Evolutionary conservation across 2,888 invertebrate genomes (phyloP).

Genomic region (Biston betularia): DNA sequence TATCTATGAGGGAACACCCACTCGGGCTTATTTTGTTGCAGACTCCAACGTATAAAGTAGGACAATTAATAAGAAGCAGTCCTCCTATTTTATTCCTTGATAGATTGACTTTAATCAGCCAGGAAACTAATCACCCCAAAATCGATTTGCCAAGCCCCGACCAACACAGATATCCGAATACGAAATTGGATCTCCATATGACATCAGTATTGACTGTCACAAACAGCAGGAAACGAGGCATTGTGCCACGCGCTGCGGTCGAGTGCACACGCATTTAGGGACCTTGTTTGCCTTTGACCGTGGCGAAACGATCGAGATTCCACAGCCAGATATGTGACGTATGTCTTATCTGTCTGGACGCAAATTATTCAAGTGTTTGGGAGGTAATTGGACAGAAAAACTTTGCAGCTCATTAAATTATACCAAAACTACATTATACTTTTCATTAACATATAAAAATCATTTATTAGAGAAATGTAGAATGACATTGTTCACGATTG

Average conservation of each 20-base stretch:
- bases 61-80: not conserved
- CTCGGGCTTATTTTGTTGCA: no score
- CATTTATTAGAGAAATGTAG: no score
- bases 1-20: no score
- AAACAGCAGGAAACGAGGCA: slow-evolving; percentile 57
- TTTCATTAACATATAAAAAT: no score
- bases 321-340: not conserved
- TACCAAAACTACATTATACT: not conserved
- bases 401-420: slow-evolving; percentile 1
- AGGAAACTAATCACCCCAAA: slow-evolving; percentile 12
- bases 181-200: slow-evolving; percentile 58
- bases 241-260: slow-evolving; percentile 55
- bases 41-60: no score
- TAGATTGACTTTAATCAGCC: slow-evolving; percentile 4
- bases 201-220: slow-evolving; percentile 46
- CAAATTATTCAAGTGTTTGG: not conserved
- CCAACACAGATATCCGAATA: slow-evolving; percentile 43
- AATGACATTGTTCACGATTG: no score
- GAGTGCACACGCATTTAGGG: slow-evolving; percentile 44
- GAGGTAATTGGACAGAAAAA: not conserved
- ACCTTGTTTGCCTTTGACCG: slow-evolving; percentile 46
- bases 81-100: not conserved
- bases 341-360: not conserved
- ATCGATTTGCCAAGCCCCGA: slow-evolving; percentile 22
- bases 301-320: slow-evolving; percentile 17